A percentile compares a stretch with the other conserved stretches of the same genome.
phyloP scores from a whole-genome alignment of 2,797 vertebrate genomes.

The Morus bassanus region DNA sequence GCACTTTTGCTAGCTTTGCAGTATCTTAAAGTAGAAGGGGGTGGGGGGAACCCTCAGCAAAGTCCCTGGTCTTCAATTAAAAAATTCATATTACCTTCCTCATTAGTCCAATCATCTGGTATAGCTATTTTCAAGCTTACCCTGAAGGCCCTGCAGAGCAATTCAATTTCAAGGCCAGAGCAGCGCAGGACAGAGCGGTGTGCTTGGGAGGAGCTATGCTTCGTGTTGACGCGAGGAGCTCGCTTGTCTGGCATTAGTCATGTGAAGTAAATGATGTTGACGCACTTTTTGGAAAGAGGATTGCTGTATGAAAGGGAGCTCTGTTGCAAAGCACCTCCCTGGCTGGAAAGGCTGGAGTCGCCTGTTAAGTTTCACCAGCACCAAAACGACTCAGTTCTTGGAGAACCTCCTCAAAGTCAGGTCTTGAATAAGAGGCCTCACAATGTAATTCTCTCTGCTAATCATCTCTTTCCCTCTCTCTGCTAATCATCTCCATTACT shows the following conservation, averaged over 20 bases:
- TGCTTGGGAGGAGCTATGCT: not conserved
- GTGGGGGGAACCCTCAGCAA: not conserved
- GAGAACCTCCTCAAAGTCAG: not conserved
- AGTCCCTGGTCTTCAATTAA: conserved; percentile 43
- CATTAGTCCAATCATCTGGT: conserved; percentile 27
- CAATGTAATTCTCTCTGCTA: not conserved
- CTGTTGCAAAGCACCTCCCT: not conserved
- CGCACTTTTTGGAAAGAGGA: not conserved
- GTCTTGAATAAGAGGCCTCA: not conserved
- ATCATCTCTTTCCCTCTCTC: not conserved
- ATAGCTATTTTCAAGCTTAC: not conserved
- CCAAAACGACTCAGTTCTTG: not conserved
- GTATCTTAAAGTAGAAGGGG: not conserved
- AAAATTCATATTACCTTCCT: conserved; percentile 35
- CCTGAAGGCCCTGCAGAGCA: not conserved
- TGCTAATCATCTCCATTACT: not conserved
- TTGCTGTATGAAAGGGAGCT: not conserved
- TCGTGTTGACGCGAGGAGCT: not conserved
- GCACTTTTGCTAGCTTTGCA: not conserved
- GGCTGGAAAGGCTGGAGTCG: not conserved
- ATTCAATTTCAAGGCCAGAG: not conserved
- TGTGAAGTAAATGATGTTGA: not conserved
- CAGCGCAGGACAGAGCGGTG: accelerated
- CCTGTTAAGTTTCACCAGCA: not conserved
- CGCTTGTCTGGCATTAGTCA: not conserved